Percentiles rank a stretch among this genome's conserved stretches.
Conservation (phyloP, 1,140 invertebrate genomes). For the Acromyrmex charruanus region DNA sequence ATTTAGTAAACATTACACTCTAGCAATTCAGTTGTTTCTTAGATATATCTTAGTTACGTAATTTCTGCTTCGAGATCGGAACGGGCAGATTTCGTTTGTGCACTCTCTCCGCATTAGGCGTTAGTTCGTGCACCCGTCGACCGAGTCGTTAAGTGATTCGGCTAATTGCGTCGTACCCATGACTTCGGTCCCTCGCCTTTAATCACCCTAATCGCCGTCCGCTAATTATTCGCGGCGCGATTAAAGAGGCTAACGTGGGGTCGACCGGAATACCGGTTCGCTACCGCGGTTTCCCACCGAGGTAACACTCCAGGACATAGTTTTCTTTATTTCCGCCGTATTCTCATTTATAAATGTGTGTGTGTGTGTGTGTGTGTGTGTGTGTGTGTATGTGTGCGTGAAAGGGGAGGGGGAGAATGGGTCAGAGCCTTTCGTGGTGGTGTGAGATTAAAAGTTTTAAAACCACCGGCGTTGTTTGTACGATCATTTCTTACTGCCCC, state of each 20-base stretch:
- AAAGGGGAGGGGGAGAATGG: not conserved
- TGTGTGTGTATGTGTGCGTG: no score
- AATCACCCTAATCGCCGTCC: constrained; percentile 80
- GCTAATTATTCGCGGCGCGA: constrained; percentile 81
- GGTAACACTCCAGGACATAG: constrained; percentile 37
- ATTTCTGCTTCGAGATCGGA: constrained; percentile 18
- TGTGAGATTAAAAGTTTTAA: constrained; percentile 75
- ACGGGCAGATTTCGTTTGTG: constrained; percentile 27
- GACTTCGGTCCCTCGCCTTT: constrained; percentile 71
- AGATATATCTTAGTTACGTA: not conserved
- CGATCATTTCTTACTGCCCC: constrained; percentile 53
- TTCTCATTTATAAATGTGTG: constrained; percentile 31
- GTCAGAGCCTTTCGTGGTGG: constrained; percentile 13
- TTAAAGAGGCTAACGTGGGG: constrained; percentile 77
- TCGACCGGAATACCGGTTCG: constrained; percentile 36
- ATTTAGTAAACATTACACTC: no score
- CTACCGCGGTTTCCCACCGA: constrained; percentile 50
- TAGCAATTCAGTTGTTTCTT: not conserved
- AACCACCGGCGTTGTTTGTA: constrained; percentile 60
- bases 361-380: not conserved
- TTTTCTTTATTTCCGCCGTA: constrained; percentile 72
- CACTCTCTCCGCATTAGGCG: constrained; percentile 25
- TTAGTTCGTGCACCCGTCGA: constrained; percentile 65
- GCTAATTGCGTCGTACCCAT: constrained; percentile 78
- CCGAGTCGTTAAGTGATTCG: constrained; percentile 77